Conservation (phyloP, 2,797 vertebrate species). For the Mus caroli region DNA sequence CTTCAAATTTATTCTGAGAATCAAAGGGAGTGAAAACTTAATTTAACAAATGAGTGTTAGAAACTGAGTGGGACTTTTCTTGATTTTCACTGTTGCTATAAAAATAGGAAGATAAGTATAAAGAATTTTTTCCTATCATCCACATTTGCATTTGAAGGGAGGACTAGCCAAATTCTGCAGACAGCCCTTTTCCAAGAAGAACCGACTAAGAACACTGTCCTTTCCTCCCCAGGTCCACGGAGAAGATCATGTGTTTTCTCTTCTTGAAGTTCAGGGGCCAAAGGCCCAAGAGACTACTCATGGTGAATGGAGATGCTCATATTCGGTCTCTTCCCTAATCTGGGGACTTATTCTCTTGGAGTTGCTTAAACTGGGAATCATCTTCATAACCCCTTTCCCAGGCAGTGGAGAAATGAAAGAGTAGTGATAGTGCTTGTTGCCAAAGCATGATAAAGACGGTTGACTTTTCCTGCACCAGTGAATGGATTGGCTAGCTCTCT, state of each 20-base stretch:
- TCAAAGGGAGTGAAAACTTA: background rate
- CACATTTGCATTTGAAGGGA: background rate
- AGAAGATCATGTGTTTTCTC: background rate
- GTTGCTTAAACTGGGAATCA: background rate
- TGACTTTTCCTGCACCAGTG: background rate
- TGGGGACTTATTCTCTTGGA: background rate
- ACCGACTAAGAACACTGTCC: background rate
- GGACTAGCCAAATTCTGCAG: background rate
- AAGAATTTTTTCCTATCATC: background rate
- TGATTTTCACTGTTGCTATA: background rate
- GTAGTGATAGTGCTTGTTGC: background rate
- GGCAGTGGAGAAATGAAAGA: background rate
- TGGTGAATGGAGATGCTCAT: background rate
- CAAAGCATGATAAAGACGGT: background rate
- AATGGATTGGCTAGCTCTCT: background rate
- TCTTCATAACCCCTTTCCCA: background rate
- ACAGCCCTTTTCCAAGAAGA: background rate
- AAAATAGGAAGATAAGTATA: background rate
- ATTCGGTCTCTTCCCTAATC: background rate
- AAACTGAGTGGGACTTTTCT: background rate
- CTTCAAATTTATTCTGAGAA: constrained; percentile 29
- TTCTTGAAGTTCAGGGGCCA: background rate
- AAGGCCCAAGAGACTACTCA: background rate
- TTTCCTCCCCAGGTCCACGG: background rate
- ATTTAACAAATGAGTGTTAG: background rate